Base-by-base conservation (phyloP, 2,113 vertebrate species). In the Brevimyrus niger region DNA sequence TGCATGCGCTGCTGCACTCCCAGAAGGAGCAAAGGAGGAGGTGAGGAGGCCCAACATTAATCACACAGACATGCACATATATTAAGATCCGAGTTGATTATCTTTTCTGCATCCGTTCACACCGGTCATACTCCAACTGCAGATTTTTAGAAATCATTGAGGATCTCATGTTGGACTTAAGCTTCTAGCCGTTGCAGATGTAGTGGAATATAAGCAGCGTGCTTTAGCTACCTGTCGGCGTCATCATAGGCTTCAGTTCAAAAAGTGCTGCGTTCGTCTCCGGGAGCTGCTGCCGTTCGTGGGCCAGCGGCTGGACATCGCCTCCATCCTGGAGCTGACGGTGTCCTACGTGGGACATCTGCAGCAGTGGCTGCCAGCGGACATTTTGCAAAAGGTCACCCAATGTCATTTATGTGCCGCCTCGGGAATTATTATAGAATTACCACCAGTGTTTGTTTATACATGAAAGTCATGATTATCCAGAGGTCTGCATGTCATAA, bases 321-420 rank as follows among this genome's bases (percentile, higher is more conserved):
- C 90, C 17, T 92, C 93, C 0, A 21, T 95, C 87, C 87, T 94
- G 10, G 92, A 94, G 90, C 90, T 93, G n/a, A 90, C 92, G 0
- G 93, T 88, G 23, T 87, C 91, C 10, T 94, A 93, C 13, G 51
- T 89, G 88, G 93, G 86, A 3, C 90, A 35, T 35, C 46, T 93
- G 58, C 89, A 90, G 87, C 90, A 91, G 0, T 86, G 4, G 2
- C 90, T 93, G 61, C 91, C 93, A 87, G 86, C 91, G 86, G 46
- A 58, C 4, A 0, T 92, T 31, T 42, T 92, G 91, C 84, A 44
- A 58, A 92, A 94, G 93, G 93, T 87, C 53, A 5, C 31, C 38
- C 8, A 19, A 11, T 51, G 48, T 17, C 51, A 11, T 11, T 17
- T 46, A 7, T 76, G 15, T 1, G 87, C 11, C 27, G 1, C 23